Conservation (phyloP, 2,113 vertebrate species). For the Penelope pileata region DNA sequence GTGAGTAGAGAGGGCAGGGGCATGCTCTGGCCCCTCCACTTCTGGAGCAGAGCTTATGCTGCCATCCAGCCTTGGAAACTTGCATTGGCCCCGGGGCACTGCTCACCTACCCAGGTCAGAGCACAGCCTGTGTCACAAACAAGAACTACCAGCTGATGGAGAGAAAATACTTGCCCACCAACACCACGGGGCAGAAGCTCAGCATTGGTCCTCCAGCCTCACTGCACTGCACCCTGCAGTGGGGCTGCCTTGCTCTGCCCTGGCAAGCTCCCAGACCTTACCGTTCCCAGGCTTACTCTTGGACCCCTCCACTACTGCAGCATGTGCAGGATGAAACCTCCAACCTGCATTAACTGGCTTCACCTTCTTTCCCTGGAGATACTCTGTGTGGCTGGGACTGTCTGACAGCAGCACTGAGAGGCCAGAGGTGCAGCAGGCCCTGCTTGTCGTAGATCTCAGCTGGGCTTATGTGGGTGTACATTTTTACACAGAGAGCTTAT, state of each 20-base stretch:
- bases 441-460: neutral
- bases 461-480: neutral
- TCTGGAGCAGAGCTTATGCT: no score
- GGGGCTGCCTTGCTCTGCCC: neutral
- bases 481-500: neutral
- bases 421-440: neutral
- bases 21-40: neutral
- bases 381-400: neutral
- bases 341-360: neutral
- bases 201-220: neutral
- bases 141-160: neutral
- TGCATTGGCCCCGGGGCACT: no score
- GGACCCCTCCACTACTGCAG: no score
- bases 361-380: neutral
- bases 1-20: neutral
- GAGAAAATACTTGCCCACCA: neutral
- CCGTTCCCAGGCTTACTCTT: neutral
- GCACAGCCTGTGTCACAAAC: no score
- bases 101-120: neutral
- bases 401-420: rapidly evolving
- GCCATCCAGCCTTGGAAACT: neutral
- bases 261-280: neutral
- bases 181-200: neutral
- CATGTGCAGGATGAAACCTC: neutral
- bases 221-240: rapidly evolving